Percentiles rank a stretch among this genome's conserved stretches.
phyloP scores from a whole-genome alignment of 2,797 vertebrate genomes.

The Tarsius wallacei region DNA sequence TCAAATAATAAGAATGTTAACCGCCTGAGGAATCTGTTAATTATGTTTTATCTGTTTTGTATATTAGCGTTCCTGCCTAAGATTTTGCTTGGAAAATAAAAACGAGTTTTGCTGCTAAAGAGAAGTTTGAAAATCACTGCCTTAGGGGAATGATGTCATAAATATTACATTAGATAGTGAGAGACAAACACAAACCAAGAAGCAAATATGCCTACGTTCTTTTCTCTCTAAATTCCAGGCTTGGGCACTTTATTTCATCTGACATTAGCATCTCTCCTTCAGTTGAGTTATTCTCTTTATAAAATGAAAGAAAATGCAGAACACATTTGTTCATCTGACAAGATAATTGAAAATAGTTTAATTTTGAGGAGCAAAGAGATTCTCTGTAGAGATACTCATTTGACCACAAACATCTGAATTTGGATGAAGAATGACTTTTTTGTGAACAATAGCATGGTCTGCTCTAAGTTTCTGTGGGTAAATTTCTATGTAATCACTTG shows the following conservation, averaged over 20 bases:
- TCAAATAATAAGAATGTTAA: neutral
- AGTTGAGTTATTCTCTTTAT: neutral
- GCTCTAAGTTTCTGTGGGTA: neutral
- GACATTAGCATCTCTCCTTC: neutral
- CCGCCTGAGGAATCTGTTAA: neutral
- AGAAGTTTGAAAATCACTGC: slow-evolving; percentile 44
- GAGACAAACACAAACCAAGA: slow-evolving; percentile 6
- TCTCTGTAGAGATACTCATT: neutral
- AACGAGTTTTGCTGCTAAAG: slow-evolving; percentile 31
- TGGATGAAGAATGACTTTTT: neutral
- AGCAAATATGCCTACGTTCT: neutral
- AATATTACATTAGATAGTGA: slow-evolving; percentile 52
- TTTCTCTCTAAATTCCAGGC: neutral
- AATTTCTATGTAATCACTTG: neutral
- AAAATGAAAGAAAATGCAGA: slow-evolving; percentile 53
- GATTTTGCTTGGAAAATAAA: slow-evolving; percentile 19
- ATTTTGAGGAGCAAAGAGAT: slow-evolving; percentile 63
- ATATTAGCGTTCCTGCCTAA: neutral
- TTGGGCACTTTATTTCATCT: neutral
- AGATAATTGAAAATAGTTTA: slow-evolving; percentile 65
- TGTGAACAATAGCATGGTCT: neutral
- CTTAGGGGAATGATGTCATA: slow-evolving; percentile 48
- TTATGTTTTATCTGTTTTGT: slow-evolving; percentile 30
- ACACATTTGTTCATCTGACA: neutral
- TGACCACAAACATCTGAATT: neutral